Evolutionary conservation across 2,888 invertebrate species (phyloP).

Genomic region (Orgyia antiqua): DNA sequence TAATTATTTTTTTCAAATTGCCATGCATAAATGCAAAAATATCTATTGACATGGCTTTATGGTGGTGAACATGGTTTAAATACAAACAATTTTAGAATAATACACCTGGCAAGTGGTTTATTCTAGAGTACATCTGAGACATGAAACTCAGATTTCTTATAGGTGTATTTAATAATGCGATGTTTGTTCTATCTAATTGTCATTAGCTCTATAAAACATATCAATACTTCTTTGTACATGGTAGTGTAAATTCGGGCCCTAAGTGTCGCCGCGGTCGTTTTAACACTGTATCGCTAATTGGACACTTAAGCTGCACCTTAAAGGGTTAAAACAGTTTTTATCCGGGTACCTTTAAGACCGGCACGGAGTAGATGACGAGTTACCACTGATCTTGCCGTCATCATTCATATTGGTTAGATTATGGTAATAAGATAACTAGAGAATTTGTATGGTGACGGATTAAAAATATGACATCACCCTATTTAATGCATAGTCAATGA

Average conservation of each 20-base stretch:
- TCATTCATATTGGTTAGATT: slow-evolving; percentile 17
- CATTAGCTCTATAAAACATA: slow-evolving; percentile 39
- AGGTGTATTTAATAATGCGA: too few relatives aligned
- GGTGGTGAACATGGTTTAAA: too few relatives aligned
- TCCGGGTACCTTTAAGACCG: slow-evolving; percentile 46
- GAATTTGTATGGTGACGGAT: too few relatives aligned
- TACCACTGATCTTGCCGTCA: slow-evolving; percentile 32
- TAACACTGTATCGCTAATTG: slow-evolving; percentile 74
- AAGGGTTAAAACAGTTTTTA: slow-evolving; percentile 66
- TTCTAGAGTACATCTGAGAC: too few relatives aligned
- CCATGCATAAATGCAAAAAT: too few relatives aligned
- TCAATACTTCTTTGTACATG: slow-evolving; percentile 64
- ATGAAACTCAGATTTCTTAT: too few relatives aligned
- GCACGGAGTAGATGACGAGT: slow-evolving; percentile 40
- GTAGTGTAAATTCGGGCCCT: slow-evolving; percentile 66
- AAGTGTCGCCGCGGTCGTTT: slow-evolving; percentile 72
- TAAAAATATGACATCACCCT: slow-evolving; percentile 16
- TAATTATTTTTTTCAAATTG: too few relatives aligned
- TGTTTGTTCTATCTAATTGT: too few relatives aligned
- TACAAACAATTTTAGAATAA: too few relatives aligned
- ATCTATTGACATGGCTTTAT: too few relatives aligned
- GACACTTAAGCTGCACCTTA: slow-evolving; percentile 61
- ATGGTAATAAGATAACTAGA: slow-evolving; percentile 2
- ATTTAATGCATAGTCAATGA: too few relatives aligned
- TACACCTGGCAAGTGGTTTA: too few relatives aligned